These are phyloP conservation scores for Tenualosa thibaudeaui DNA, from an alignment of 2,797 vertebrate genomes.

Conservation along the genomic window DNA sequence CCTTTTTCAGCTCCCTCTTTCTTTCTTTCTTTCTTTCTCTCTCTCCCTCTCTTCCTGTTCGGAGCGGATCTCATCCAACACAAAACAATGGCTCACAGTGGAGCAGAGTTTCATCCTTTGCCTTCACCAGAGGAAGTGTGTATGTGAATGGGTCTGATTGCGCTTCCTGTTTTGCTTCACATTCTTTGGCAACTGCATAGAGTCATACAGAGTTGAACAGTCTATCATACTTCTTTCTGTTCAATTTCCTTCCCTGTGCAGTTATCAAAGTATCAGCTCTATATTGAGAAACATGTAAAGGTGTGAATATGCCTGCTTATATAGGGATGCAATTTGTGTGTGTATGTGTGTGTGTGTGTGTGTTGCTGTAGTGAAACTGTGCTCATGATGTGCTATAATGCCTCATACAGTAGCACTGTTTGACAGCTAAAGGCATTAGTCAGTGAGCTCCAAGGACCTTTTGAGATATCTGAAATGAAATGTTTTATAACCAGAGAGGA, in stretches of 20 bases:
- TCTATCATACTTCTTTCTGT: constrained; percentile 23
- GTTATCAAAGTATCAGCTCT: constrained; percentile 45
- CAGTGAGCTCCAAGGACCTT: background rate
- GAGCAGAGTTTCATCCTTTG: constrained; percentile 15
- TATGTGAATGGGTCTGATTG: constrained; percentile 58
- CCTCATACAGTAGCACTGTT: background rate
- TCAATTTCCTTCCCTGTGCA: constrained; percentile 38
- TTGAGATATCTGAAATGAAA: background rate
- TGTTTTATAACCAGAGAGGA: background rate
- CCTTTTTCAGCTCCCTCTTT: background rate
- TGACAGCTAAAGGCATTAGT: background rate
- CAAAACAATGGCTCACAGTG: constrained; percentile 28
- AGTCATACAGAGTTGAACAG: constrained; percentile 22
- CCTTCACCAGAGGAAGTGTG: constrained; percentile 61
- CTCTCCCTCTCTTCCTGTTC: background rate
- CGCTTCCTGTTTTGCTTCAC: constrained; percentile 70
- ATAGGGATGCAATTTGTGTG: background rate
- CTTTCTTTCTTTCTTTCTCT: background rate
- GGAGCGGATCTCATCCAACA: background rate
- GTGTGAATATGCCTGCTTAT: background rate
- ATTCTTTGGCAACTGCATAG: constrained; percentile 52
- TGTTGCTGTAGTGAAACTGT: background rate
- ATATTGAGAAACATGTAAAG: background rate
- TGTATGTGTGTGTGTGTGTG: background rate
- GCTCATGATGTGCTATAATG: background rate